Base-by-base conservation (phyloP, 2,113 vertebrate species). In the Otis tarda region DNA sequence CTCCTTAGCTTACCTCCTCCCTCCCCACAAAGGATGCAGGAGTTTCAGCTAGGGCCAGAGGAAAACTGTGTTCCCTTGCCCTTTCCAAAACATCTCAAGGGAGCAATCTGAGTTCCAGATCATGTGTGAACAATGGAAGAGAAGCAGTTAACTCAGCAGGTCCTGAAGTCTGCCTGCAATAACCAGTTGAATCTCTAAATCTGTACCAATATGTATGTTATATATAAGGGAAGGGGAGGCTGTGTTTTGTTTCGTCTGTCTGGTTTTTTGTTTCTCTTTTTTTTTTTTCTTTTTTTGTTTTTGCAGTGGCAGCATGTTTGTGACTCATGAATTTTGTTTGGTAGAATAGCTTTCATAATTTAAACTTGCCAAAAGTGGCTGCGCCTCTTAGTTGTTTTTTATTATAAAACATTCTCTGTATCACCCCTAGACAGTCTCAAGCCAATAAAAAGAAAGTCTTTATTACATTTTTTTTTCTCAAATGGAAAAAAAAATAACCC, bases 301-400 rank as follows among this genome's bases (percentile, higher is more conserved):
- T 30, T 47, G 0, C 73, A 60, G 19, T 65, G 21, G 28, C 67
- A 93, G 70, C 43, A 43, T 87, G 28, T 92, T 95, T 95, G 47
- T 87, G 59, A 91, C 69, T 91, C 78, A 92, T 82, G 57, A 83
- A 90, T 95, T 95, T 95, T 87, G 41, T 94, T 90, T 91, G 60
- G 35, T 68, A 89, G 84, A 95, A 96, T 93, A 94, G 85, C 82
- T 92, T 87, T 84, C 87, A 93, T 97, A 96, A 97, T 95, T 96
- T 93, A 95, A 78, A 67, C 41, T 65, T 83, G 75, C 79, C 83
- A 88, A 86, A 92, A 90, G 28, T 81, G 71, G 63, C 76, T 95
- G 83, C 0, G 2, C 79, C 56, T 92, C 69, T 74, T 53, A 64
- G 87, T 25, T 85, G 74, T 94, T 95, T 94, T 94, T 97, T 79